Evolutionary conservation across 2,888 invertebrate species (phyloP).

Genomic region (Zaprionus obscuricornis): DNA sequence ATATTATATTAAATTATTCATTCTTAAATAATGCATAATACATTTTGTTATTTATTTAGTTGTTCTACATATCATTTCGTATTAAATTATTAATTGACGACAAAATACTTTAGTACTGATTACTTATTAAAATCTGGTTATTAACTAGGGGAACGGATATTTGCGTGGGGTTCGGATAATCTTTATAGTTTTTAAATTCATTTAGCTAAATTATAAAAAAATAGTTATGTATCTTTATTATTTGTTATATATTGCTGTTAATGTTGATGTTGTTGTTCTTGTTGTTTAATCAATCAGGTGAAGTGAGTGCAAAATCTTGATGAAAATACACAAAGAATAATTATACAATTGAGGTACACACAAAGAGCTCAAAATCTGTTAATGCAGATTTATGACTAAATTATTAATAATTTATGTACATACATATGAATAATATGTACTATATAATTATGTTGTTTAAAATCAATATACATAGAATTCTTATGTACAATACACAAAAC

Average conservation of each 20-base stretch:
- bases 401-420: constrained; percentile 54
- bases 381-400: constrained; percentile 66
- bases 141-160: constrained; percentile 56
- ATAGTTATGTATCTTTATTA: constrained; percentile 18
- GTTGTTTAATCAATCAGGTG: constrained; percentile 46
- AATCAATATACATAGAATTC: constrained; percentile 70
- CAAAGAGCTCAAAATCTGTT: constrained; percentile 70
- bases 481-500: constrained; percentile 76
- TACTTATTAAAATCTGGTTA: constrained; percentile 57
- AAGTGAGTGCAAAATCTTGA: constrained; percentile 38
- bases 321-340: constrained; percentile 59
- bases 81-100: constrained; percentile 44
- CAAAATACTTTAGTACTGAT: constrained; percentile 54
- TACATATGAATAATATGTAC: no score
- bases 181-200: constrained; percentile 51
- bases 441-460: constrained; percentile 57
- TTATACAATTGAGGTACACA: constrained; percentile 79
- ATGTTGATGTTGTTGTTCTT: no score
- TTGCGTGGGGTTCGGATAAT: constrained; percentile 28
- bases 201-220: constrained; percentile 75
- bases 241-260: no score
- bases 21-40: constrained; percentile 54
- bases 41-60: constrained; percentile 28
- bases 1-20: constrained; percentile 49
- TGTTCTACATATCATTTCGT: constrained; percentile 17